A percentile compares a stretch with the other conserved stretches of the same genome.
Evolutionary conservation across 2,888 invertebrate species (phyloP).

Genomic region (Cephalotes varians): DNA sequence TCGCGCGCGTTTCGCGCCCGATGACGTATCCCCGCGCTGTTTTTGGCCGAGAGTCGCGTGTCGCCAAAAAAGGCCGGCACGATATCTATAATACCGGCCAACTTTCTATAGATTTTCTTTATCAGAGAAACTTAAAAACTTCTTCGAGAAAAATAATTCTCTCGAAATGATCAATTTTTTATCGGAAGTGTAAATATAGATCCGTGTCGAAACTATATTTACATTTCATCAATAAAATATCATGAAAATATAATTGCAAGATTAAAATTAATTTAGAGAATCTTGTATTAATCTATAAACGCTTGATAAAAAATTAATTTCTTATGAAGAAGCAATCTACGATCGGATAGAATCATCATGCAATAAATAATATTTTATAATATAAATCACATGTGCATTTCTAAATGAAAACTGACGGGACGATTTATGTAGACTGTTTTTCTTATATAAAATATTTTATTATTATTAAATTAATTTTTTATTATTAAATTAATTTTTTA

Average conservation of each 20-base stretch:
- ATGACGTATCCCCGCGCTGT: conserved; percentile 39
- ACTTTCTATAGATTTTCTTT: background rate
- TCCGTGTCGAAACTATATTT: background rate
- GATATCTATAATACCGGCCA: background rate
- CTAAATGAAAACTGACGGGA: background rate
- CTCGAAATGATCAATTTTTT: background rate
- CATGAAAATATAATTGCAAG: background rate
- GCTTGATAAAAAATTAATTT: background rate
- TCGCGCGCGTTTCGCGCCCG: conserved; percentile 42
- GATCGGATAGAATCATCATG: background rate
- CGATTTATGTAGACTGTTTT: background rate
- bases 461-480: background rate
- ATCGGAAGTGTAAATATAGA: background rate
- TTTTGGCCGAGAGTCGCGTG: conserved; percentile 44
- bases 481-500: background rate
- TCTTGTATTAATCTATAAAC: background rate
- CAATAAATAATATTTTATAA: background rate
- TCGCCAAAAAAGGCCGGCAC: conserved; percentile 30
- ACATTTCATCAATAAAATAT: background rate
- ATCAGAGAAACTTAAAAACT: background rate
- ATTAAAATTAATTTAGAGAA: background rate
- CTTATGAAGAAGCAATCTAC: background rate
- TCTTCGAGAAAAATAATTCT: background rate
- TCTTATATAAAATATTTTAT: background rate
- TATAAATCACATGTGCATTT: background rate